Conservation (phyloP, 2,113 vertebrate species). For the Saguinus imperator region DNA sequence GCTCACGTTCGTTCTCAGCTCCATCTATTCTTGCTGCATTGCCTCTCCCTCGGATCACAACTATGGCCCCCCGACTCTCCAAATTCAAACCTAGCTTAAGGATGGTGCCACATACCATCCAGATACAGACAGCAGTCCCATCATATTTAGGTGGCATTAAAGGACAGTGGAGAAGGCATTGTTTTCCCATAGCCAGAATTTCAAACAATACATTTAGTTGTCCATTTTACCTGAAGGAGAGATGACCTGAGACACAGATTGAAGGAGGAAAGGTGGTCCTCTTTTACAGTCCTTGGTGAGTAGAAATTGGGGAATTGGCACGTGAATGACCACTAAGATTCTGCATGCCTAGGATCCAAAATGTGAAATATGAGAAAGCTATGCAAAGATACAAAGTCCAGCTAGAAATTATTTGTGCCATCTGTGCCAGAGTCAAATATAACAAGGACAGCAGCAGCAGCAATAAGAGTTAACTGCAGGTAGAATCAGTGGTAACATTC, state of each 20-base stretch:
- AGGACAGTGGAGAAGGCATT: background rate
- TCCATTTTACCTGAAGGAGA: background rate
- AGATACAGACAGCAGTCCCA: background rate
- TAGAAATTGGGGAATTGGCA: background rate
- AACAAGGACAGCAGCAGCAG: background rate
- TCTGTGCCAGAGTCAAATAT: background rate
- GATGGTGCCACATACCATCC: background rate
- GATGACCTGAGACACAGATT: background rate
- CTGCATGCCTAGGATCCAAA: background rate
- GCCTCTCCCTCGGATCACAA: background rate
- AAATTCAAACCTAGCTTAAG: background rate
- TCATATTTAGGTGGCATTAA: background rate
- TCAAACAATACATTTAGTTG: background rate
- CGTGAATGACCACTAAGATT: background rate
- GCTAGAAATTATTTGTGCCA: background rate
- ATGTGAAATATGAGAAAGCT: background rate
- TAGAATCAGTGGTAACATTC: too few relatives aligned
- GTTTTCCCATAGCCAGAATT: background rate
- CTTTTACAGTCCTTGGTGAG: background rate
- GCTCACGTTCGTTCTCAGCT: background rate
- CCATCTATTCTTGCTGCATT: background rate
- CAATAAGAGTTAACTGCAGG: background rate
- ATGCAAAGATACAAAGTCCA: background rate
- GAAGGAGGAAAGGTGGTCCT: background rate
- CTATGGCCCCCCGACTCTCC: accelerated